Evolutionary conservation across 2,797 vertebrate genomes (phyloP).

Genomic region (Amazonetta brasiliensis): DNA sequence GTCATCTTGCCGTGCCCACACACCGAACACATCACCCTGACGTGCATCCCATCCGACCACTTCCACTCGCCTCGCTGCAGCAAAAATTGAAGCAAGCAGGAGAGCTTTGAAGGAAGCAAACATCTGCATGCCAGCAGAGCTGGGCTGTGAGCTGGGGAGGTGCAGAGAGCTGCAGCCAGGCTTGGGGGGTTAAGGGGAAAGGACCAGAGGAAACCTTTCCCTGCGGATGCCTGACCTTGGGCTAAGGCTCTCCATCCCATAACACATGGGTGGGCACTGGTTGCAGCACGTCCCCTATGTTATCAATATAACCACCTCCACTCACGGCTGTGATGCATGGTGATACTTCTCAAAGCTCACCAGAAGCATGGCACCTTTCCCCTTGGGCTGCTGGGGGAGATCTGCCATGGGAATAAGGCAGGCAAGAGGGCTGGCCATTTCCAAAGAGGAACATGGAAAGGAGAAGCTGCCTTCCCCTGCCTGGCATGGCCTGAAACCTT

Average conservation of each 20-base stretch:
- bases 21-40: neutral
- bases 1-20: neutral
- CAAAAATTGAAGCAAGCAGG: neutral
- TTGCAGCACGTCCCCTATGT: neutral
- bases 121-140: accelerated
- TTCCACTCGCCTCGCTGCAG: neutral
- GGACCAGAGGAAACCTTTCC: neutral
- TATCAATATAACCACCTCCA: neutral
- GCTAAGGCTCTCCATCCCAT: neutral
- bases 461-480: neutral
- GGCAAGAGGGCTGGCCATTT: neutral
- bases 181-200: no score
- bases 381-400: neutral
- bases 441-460: neutral
- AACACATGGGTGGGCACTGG: neutral
- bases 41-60: accelerated
- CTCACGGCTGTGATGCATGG: accelerated
- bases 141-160: accelerated
- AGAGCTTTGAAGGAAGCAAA: neutral
- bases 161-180: accelerated
- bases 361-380: neutral
- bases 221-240: accelerated
- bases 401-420: neutral
- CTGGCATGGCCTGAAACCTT: neutral
- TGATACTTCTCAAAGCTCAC: neutral